phyloP scores from a whole-genome alignment of 1,140 invertebrate genomes.

The Drosophila malerkotliana region DNA sequence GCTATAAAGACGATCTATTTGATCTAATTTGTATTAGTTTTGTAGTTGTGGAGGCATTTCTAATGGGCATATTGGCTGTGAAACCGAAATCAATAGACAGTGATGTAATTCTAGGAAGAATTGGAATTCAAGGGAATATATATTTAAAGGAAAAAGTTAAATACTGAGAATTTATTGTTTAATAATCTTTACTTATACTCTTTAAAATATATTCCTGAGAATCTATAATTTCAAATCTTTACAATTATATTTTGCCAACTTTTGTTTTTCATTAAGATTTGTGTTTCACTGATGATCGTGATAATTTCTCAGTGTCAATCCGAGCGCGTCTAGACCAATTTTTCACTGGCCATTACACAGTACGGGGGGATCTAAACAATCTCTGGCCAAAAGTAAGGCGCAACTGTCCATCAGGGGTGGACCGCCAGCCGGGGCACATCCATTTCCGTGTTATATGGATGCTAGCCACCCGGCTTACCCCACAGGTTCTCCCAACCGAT shows the following conservation, averaged over 20 bases:
- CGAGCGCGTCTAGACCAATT: conserved; percentile 30
- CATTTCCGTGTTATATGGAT: conserved; percentile 58
- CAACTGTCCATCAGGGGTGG: conserved; percentile 59
- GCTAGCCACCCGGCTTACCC: conserved; percentile 8
- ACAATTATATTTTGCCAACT: background rate
- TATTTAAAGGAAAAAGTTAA: background rate
- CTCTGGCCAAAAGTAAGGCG: conserved; percentile 56
- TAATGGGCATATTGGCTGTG: background rate
- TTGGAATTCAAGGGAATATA: background rate
- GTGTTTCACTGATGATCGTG: conserved; percentile 12
- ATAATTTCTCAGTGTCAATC: conserved; percentile 37
- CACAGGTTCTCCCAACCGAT: conserved; percentile 22
- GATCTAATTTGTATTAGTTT: background rate
- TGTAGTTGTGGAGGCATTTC: background rate
- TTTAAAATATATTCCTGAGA: background rate
- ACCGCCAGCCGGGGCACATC: conserved; percentile 18
- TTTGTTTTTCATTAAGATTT: background rate
- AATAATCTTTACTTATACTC: background rate
- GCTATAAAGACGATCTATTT: conserved; percentile 24
- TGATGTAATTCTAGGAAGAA: background rate
- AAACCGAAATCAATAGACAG: background rate
- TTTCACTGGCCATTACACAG: conserved; percentile 54
- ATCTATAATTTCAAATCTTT: background rate
- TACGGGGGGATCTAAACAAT: conserved; percentile 30
- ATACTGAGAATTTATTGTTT: background rate